These are phyloP conservation scores for Tachina fera DNA, from an alignment of 2,888 invertebrate genomes.

Conservation along the genomic window DNA sequence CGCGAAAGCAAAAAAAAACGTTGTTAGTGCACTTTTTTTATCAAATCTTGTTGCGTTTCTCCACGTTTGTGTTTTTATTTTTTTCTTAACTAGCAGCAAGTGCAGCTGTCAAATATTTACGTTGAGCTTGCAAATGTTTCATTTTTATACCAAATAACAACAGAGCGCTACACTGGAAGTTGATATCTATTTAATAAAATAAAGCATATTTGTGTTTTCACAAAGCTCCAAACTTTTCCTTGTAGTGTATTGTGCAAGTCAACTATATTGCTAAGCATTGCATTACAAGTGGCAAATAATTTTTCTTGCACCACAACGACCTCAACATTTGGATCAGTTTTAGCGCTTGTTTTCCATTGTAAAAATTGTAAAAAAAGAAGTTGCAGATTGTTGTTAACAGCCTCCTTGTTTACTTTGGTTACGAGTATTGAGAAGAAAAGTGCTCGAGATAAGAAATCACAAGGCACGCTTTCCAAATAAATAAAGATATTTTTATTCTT, in stretches of 20 bases:
- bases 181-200: background rate
- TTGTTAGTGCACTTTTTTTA: conserved; percentile 54
- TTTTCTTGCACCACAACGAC: background rate
- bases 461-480: conserved; percentile 65
- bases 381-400: conserved; percentile 45
- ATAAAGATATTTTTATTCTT: conserved; percentile 52
- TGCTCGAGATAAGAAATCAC: conserved; percentile 61
- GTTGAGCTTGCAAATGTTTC: conserved; percentile 58
- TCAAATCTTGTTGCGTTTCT: conserved; percentile 60
- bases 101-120: conserved; percentile 71
- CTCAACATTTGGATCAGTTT: conserved; percentile 25
- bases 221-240: background rate
- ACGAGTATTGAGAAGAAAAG: background rate
- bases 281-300: conserved; percentile 3
- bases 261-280: background rate
- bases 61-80: background rate
- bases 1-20: conserved; percentile 33
- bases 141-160: conserved; percentile 24
- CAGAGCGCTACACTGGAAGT: conserved; percentile 3
- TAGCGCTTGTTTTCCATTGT: conserved; percentile 35
- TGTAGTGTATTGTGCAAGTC: conserved; percentile 12
- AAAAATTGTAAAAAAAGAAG: conserved; percentile 6
- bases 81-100: conserved; percentile 53
- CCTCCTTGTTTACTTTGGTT: conserved; percentile 24
- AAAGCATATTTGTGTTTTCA: background rate